Conservation (phyloP, 2,888 invertebrate species). For the Scaptodrosophila latifasciaeformis region DNA sequence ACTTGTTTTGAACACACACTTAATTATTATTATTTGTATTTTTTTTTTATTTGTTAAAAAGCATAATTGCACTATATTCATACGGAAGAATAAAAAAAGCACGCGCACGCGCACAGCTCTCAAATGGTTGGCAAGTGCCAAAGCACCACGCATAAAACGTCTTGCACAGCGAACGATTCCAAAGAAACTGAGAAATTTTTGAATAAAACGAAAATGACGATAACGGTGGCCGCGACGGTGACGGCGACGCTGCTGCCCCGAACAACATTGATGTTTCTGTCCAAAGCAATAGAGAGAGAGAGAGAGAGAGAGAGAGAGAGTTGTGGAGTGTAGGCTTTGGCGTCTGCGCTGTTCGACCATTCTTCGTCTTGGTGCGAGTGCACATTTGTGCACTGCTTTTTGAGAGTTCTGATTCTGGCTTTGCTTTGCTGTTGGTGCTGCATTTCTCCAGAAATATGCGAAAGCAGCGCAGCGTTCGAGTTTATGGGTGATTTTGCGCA, state of each 20-base stretch:
- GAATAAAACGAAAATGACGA: too few species aligned
- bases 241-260: too few species aligned
- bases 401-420: conserved; percentile 51
- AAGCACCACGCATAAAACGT: conserved; percentile 12
- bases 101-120: conserved; percentile 4
- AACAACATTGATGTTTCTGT: conserved; percentile 1
- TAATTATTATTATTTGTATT: conserved; percentile 1
- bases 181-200: conserved; percentile 47
- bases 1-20: conserved; percentile 23
- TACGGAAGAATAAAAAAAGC: background rate
- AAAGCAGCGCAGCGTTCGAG: conserved; percentile 3
- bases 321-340: background rate
- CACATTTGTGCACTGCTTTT: conserved; percentile 10
- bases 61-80: conserved; percentile 1
- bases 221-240: conserved; percentile 9
- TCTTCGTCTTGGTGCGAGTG: too few species aligned
- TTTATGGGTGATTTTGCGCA: conserved; percentile 12
- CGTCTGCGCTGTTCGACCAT: background rate
- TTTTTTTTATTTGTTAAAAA: conserved; percentile 1
- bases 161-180: conserved; percentile 41
- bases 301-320: too few species aligned
- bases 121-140: too few species aligned
- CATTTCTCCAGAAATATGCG: conserved; percentile 59
- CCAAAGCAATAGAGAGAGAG: background rate
- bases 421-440: conserved; percentile 23